Conservation (phyloP, 2,113 vertebrate genomes). For the Hemicordylus capensis region DNA sequence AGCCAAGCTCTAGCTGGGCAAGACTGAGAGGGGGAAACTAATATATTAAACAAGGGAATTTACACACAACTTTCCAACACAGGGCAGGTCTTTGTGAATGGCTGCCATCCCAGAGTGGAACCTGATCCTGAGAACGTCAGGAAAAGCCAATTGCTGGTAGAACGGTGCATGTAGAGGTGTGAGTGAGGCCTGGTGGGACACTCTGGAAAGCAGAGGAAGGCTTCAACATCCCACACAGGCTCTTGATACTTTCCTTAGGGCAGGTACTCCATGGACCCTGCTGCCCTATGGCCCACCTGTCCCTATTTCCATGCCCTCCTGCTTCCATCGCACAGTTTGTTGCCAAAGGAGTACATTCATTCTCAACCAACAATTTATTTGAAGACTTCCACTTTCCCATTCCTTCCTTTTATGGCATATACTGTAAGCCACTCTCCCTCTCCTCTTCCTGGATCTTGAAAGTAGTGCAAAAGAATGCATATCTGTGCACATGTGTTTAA, state of each 20-base stretch:
- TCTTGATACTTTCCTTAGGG: no score
- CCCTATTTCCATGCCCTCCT: background rate
- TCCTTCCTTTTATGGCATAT: background rate
- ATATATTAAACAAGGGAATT: no score
- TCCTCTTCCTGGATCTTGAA: no score
- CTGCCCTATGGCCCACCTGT: background rate
- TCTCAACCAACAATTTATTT: background rate
- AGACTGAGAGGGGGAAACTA: no score
- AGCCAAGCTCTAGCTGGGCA: no score
- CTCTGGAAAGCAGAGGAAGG: no score
- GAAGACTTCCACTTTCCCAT: background rate
- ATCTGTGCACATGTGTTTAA: background rate
- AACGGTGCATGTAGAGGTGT: no score
- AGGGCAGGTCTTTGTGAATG: background rate
- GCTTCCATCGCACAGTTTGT: background rate
- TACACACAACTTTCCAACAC: no score
- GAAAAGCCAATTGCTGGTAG: no score
- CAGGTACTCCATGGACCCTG: background rate
- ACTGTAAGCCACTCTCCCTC: background rate
- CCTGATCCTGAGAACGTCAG: background rate
- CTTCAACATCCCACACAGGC: background rate
- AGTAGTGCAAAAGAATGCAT: no score
- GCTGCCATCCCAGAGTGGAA: no score
- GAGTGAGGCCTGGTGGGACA: no score
- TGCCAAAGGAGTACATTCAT: background rate